Conservation (phyloP, 2,797 vertebrate species). For the Balearica regulorum region DNA sequence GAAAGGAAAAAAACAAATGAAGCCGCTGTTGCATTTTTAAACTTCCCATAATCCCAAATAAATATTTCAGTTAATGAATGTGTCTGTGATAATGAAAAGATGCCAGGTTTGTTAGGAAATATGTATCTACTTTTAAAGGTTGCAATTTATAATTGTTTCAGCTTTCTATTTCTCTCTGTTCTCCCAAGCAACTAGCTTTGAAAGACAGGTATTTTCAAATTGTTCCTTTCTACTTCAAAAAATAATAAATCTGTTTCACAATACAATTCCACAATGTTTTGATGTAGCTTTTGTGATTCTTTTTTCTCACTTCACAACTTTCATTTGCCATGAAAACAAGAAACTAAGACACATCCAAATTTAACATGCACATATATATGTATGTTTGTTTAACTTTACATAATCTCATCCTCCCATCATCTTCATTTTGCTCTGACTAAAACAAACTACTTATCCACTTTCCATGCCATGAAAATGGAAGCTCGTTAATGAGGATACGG, state of each 20-base stretch:
- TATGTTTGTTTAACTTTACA: neutral
- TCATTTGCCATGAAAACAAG: neutral
- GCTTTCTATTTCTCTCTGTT: neutral
- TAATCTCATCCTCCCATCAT: neutral
- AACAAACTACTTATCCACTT: neutral
- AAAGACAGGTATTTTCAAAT: neutral
- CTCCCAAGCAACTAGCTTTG: neutral
- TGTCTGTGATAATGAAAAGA: neutral
- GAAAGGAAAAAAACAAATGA: neutral
- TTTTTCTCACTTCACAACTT: neutral
- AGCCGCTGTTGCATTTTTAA: neutral
- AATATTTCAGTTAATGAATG: neutral
- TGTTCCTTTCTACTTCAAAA: neutral
- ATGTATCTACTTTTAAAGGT: neutral
- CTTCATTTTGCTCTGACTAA: neutral
- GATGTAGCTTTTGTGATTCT: neutral
- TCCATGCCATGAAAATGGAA: accelerated
- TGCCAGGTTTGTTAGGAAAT: neutral
- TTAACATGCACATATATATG: accelerated
- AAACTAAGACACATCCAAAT: neutral
- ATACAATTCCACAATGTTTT: accelerated
- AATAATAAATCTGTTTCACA: neutral
- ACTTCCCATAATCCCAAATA: neutral
- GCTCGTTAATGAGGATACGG: neutral
- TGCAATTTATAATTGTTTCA: neutral